phyloP scores from a whole-genome alignment of 2,797 vertebrate species.

The Anguilla megastoma region DNA sequence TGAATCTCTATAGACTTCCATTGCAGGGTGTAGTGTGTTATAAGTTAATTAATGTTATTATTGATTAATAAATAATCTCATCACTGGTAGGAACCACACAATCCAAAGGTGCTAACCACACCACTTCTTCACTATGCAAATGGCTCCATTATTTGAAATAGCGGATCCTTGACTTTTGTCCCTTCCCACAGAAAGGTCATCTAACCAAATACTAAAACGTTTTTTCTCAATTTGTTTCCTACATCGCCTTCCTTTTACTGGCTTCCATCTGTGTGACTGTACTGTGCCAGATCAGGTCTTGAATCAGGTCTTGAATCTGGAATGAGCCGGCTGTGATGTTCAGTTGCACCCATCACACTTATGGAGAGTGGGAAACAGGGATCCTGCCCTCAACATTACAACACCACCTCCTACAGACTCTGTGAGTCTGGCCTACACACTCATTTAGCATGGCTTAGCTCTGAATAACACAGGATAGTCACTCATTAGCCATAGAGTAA shows the following conservation, averaged over 20 bases:
- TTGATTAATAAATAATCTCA: neutral
- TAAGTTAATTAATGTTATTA: neutral
- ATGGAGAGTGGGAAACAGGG: neutral
- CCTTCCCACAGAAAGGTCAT: neutral
- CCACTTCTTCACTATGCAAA: neutral
- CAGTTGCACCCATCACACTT: neutral
- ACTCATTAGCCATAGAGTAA: neutral
- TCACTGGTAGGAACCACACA: neutral
- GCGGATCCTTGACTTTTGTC: neutral
- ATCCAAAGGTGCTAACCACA: neutral
- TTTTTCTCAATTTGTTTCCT: neutral
- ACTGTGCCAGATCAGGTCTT: neutral
- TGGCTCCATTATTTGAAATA: slow-evolving; percentile 8
- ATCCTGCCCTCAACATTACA: neutral
- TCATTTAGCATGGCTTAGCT: neutral
- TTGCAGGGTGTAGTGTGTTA: neutral
- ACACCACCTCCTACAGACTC: neutral
- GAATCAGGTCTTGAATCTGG: neutral
- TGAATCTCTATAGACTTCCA: neutral
- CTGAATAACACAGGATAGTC: neutral
- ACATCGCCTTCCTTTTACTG: neutral
- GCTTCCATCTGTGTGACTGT: neutral
- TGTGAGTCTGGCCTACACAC: neutral
- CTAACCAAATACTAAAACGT: neutral
- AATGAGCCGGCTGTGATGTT: neutral